Evolutionary conservation across 2,888 invertebrate species (phyloP), one percentile per base, ranked within the genome.

Genomic region (Macrophya annulata): DNA sequence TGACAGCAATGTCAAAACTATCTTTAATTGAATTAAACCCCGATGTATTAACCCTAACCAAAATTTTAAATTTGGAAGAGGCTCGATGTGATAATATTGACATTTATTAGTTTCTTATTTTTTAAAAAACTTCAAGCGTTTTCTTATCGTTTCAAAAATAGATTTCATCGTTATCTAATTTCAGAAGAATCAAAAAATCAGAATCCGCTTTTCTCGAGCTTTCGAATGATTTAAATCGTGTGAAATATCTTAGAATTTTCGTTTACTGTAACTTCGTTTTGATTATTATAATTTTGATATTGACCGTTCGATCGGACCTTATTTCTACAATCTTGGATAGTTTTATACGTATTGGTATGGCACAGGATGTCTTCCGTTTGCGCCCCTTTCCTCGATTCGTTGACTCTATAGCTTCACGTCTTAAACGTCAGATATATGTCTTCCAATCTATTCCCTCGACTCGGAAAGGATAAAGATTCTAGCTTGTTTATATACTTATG

Each of bases 391-490:
- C 43, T 21, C 10, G 74, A 71, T 40, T n/a, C 48, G 76, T 76
- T 76, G 48, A 43, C 45, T 21, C 15, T 10, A 43, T 43, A 76
- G 77, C 25, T 77, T 77, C 25, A 25, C 51, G 51, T 77, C 37
- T 15, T 55, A n/a, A 51, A 77, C 55, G 77, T 15, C 31, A 25
- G 51, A 77, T 77, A 55, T 37, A 77, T 31, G 77, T 1, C 55
- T 77, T 77, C 51, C 77, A 77, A 77, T 77, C 77, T 77, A 48
- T 77, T 51, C 77, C 77, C n/a, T 77, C 51, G 77, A 77, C 77
- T 17, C 31, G 25, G 55, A 77, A 77, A 77, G 48, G 77, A 77
- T 48, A 51, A 77, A 77, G 77, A 77, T 77, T 77, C 55, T 37
- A 77, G 25, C 25, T 31, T 77, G 77, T 77, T 77, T 77, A 77